Evolutionary conservation across 2,113 vertebrate species (phyloP).

Genomic region (Ciconia maguari): DNA sequence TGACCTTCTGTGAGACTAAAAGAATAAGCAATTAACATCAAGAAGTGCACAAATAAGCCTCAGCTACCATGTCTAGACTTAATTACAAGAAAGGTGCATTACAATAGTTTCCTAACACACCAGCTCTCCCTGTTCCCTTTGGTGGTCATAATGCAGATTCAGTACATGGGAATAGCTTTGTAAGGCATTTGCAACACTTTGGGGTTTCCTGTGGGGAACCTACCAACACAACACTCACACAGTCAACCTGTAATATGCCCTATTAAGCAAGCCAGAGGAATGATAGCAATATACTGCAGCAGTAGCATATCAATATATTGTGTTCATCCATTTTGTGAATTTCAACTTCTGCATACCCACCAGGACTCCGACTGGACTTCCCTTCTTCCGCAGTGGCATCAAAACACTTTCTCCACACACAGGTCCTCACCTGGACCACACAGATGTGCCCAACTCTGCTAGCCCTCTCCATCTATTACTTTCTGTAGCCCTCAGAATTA

Average conservation of each 20-base stretch:
- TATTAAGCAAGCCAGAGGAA: not conserved
- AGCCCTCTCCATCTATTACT: not conserved
- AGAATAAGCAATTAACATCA: not conserved
- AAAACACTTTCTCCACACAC: not conserved
- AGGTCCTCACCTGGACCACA: too few species aligned
- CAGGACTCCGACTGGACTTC: not conserved
- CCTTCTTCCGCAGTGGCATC: not conserved
- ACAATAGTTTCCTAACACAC: not conserved
- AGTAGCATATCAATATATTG: too few species aligned
- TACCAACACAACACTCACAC: rapidly evolving
- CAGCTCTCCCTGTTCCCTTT: not conserved
- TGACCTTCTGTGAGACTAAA: not conserved
- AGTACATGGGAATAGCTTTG: not conserved
- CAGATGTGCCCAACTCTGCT: not conserved
- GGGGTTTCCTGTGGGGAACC: not conserved
- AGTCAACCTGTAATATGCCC: too few species aligned
- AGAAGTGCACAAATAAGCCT: not conserved
- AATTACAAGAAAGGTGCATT: not conserved
- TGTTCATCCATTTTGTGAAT: too few species aligned
- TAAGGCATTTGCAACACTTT: not conserved
- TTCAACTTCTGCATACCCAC: not conserved
- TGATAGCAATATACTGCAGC: too few species aligned
- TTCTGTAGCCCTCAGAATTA: not conserved
- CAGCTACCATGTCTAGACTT: not conserved
- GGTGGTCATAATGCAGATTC: not conserved